Base-by-base conservation (phyloP, 2,888 invertebrate genomes). In the Aphrophora alni region DNA sequence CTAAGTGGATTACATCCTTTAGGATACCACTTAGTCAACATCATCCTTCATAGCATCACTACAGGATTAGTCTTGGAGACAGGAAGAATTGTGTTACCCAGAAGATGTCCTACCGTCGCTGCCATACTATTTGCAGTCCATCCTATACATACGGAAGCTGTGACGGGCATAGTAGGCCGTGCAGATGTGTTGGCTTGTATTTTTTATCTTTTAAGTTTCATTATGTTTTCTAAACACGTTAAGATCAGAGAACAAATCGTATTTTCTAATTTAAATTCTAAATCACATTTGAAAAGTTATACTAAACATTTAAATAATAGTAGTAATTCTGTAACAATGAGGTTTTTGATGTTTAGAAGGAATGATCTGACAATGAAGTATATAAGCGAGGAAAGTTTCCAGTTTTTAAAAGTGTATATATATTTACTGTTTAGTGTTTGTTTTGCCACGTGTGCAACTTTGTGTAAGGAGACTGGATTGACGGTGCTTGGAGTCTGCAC, bases 131-230 rank as follows among this genome's bases (percentile, higher is more conserved):
- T 99, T 88, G 97, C 98, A 33, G 93, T 95, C 0, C 98, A 98
- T 89, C 98, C 98, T 17, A 94, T 99, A 85, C 98, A 98, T 89
- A 96, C 97, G 4, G 99, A 99, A 89, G 97, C 98, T 0, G 98
- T 98, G 38, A 97, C 98, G 0, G 97, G 97, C 27, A 92, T 98
- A 77, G 98, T 99, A 17, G 99, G 98, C 0, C 92, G 98, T 80
- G 98, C 98, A 2, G 99, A 99, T 88, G 90, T 98, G 69, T 94
- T 97, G 33, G 96, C 98, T 17, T 97, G 97, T 75, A 93, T 97
- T 86, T 94, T 97, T 88, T 97, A 96, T 88, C 92, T 98, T 82
- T 90, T 96, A 83, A 94, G 97, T 85, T 94, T 98, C 87, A 91
- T 97, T 86, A 92, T 94, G 75, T 98, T 98, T 89, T 92, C 93